Percentiles rank a stretch among this genome's conserved stretches.
phyloP scores from a whole-genome alignment of 2,888 invertebrate genomes.

The Hirtodrosophila trivittata region DNA sequence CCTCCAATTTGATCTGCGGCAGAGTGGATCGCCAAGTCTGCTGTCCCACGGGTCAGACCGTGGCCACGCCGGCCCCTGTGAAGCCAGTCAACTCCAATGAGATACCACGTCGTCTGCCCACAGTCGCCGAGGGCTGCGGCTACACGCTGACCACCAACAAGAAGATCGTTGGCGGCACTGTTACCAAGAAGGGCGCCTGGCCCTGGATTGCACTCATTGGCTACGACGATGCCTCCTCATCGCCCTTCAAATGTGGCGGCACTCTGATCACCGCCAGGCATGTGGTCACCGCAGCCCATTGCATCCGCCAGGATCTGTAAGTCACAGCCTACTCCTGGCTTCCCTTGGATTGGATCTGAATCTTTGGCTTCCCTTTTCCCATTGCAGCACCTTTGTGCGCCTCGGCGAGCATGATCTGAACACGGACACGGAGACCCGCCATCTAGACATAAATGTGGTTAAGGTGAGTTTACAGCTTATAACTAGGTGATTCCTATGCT shows the following conservation, averaged over 20 bases:
- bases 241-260: slow-evolving; percentile 85
- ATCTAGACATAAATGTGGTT: slow-evolving; percentile 86
- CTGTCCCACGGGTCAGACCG: slow-evolving; percentile 67
- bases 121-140: slow-evolving; percentile 87
- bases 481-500: neutral
- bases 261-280: slow-evolving; percentile 84
- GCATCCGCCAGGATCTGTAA: slow-evolving; percentile 79
- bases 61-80: slow-evolving; percentile 17
- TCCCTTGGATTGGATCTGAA: no score
- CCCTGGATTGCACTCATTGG: slow-evolving; percentile 92
- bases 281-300: slow-evolving; percentile 87
- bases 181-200: slow-evolving; percentile 89
- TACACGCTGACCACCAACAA: slow-evolving; percentile 85
- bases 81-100: slow-evolving; percentile 44
- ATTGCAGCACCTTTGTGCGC: slow-evolving; percentile 85
- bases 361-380: no score
- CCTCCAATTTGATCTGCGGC: slow-evolving; percentile 77
- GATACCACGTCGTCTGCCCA: slow-evolving; percentile 73
- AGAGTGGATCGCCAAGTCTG: slow-evolving; percentile 68
- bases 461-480: slow-evolving; percentile 70
- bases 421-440: slow-evolving; percentile 85
- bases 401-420: slow-evolving; percentile 91
- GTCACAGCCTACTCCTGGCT: slow-evolving; percentile 21
- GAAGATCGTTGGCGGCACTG: slow-evolving; percentile 89
- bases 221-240: slow-evolving; percentile 85